Percentiles rank a stretch among this genome's conserved stretches.
phyloP scores from a whole-genome alignment of 2,113 vertebrate species.

The Myocastor coypus region DNA sequence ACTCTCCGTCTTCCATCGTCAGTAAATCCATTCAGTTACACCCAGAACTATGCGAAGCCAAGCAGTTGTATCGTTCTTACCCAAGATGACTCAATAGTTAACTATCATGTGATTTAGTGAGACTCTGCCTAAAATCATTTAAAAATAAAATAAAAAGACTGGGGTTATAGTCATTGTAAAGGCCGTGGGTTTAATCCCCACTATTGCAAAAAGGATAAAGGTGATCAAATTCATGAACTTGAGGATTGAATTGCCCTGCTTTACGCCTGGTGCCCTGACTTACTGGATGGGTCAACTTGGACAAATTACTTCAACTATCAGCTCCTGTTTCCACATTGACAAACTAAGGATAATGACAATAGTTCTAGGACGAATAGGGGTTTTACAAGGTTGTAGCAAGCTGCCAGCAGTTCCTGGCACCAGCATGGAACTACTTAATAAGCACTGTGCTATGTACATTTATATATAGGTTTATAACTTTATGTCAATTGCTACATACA shows the following conservation, averaged over 20 bases:
- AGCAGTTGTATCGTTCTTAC: not conserved
- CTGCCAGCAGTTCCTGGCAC: not conserved
- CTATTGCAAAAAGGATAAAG: not conserved
- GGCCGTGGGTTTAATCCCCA: not conserved
- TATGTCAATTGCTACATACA: not conserved
- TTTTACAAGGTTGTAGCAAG: not conserved
- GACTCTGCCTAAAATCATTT: not conserved
- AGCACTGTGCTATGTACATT: not conserved
- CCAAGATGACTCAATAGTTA: not conserved
- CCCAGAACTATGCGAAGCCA: not conserved
- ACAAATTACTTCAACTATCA: not conserved
- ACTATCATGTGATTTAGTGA: not conserved
- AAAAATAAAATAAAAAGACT: not conserved
- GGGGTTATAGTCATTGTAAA: not conserved
- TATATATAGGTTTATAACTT: not conserved
- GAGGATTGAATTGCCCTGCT: not conserved
- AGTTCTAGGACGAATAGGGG: not conserved
- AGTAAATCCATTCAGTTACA: not conserved
- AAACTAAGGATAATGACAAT: not conserved
- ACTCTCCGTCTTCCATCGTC: not conserved
- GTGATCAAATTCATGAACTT: not conserved
- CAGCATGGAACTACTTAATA: not conserved
- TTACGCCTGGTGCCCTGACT: not conserved
- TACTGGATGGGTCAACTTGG: not conserved
- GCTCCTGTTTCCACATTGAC: not conserved